Base-by-base conservation (phyloP, 2,113 vertebrate genomes). In the Ophiodon elongatus region DNA sequence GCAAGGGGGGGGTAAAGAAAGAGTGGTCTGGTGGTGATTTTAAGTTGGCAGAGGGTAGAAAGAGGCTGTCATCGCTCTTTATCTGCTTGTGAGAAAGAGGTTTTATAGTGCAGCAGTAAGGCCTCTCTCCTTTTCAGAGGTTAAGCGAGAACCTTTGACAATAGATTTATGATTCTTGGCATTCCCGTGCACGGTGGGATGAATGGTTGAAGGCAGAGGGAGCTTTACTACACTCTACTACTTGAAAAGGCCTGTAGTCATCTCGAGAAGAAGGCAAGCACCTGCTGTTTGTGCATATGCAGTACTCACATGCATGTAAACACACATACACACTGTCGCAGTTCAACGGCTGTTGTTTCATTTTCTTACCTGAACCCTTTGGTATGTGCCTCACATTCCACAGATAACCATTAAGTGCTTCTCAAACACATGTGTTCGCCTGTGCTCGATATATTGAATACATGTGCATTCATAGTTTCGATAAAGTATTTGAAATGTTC, bases 351-450 rank as follows among this genome's bases (percentile, higher is more conserved):
- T 33, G 9, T 37, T 6, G 35, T 9, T 39, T 9, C 3, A 45
- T 62, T 73, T 71, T 60, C 63, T 39, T 37, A 74, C 74, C 45
- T 68, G 71, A 73, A 75, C 67, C 31, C 52, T 39, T 57, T 27
- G 63, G 37, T 66, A 85, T 85, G 88, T 80, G 80, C 67, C 73
- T 76, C 64, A 79, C 89, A 83, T 86, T 88, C 81, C 85, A 62
- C 73, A 78, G 73, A 91, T 80, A 78, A 79, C 75, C 80, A 82
- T 78, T 19, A 63, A 80, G 23, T 43, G 50, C 27, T 9, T 31
- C 35, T 60, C 35, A 25, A 50, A 80, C 67, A 82, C 70, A 25
- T 70, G 81, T 13, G 21, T 31, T 65, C 41, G 35, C 15, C 68
- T 78, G 47, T 27, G 52, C 35, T 33, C 2, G 0, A 37, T 75